phyloP scores from a whole-genome alignment of 2,888 invertebrate species.

The Rhynchonema sp. region DNA sequence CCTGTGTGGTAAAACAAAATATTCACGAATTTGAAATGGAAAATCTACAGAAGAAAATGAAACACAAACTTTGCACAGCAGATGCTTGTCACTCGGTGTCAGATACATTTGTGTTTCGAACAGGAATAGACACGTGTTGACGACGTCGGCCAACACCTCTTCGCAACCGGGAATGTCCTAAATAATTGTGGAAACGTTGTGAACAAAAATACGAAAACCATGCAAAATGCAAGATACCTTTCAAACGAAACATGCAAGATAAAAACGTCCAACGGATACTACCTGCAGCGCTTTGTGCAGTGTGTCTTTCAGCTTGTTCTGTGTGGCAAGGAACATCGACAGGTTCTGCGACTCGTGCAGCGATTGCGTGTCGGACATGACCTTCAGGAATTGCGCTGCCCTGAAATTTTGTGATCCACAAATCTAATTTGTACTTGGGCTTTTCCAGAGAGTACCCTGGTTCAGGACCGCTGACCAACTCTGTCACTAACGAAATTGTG shows the following conservation, averaged over 20 bases:
- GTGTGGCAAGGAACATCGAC: slow-evolving; percentile 94
- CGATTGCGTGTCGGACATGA: slow-evolving; percentile 53
- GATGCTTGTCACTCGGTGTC: slow-evolving; percentile 87
- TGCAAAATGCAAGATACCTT: neutral
- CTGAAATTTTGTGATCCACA: too few species aligned
- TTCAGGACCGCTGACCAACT: neutral
- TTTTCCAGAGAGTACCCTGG: too few species aligned
- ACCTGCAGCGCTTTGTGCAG: slow-evolving; percentile 82
- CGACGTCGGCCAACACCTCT: slow-evolving; percentile 84
- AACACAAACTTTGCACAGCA: slow-evolving; percentile 94
- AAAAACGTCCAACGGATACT: slow-evolving; percentile 27
- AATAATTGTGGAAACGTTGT: too few species aligned
- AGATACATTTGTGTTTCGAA: slow-evolving; percentile 90
- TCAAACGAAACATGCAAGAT: neutral
- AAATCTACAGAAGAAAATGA: neutral
- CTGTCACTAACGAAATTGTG: neutral
- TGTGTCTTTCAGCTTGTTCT: slow-evolving; percentile 89
- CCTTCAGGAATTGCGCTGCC: slow-evolving; percentile 75
- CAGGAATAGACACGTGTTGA: slow-evolving; percentile 91
- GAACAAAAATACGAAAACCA: slow-evolving; percentile 9
- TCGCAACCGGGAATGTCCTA: slow-evolving; percentile 50
- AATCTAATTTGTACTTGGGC: too few species aligned
- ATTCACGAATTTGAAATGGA: neutral
- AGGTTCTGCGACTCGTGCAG: slow-evolving; percentile 92
- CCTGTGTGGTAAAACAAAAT: too few species aligned